A percentile compares a stretch with the other conserved stretches of the same genome.
These are phyloP conservation scores for Dromius quadrimaculatus DNA, from an alignment of 2,888 invertebrate species.

Conservation along the genomic window DNA sequence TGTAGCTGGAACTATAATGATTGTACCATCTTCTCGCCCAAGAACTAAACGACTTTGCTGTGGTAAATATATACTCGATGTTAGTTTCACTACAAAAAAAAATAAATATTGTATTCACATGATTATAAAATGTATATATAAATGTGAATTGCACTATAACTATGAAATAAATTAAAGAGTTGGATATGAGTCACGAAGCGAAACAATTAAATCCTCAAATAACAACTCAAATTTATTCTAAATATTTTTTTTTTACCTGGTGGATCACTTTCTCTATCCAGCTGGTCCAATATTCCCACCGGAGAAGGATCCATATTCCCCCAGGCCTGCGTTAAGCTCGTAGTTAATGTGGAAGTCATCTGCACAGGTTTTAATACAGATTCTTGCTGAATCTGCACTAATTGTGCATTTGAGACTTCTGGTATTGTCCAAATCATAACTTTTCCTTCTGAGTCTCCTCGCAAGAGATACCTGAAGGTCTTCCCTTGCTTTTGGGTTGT, in stretches of 20 bases:
- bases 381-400: conserved; percentile 72
- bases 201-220: too few species aligned
- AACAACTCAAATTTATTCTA: too few species aligned
- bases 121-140: not conserved
- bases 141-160: not conserved
- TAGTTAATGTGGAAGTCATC: conserved; percentile 82
- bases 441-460: conserved; percentile 93
- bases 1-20: conserved; percentile 95
- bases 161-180: too few species aligned
- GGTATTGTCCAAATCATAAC: conserved; percentile 92
- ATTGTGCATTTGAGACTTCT: conserved; percentile 78
- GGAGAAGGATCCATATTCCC: conserved; percentile 87
- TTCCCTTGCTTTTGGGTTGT: conserved; percentile 77
- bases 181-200: too few species aligned
- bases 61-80: conserved; percentile 94
- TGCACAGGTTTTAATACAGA: conserved; percentile 63
- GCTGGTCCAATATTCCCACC: conserved; percentile 90
- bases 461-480: conserved; percentile 76
- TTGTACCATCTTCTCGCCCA: conserved; percentile 95
- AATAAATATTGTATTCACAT: too few species aligned
- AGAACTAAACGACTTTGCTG: conserved; percentile 94
- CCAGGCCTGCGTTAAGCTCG: conserved; percentile 90
- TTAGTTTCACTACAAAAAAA: conserved; percentile 77
- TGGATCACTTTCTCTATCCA: conserved; percentile 80
- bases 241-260: conserved; percentile 68